These are phyloP conservation scores for Moxostoma hubbsi DNA, from an alignment of 2,797 vertebrate species.

Conservation along the genomic window DNA sequence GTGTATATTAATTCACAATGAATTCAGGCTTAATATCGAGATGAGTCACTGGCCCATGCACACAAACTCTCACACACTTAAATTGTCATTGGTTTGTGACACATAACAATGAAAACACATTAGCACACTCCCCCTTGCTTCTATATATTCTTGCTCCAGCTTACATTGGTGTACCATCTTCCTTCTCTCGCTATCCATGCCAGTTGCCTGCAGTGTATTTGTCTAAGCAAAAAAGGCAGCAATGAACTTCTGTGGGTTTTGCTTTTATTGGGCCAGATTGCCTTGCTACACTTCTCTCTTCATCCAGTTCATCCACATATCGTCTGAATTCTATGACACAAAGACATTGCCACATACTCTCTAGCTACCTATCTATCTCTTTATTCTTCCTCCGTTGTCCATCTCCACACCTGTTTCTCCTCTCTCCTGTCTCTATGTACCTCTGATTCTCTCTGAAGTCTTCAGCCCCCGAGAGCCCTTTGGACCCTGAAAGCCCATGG, in stretches of 20 bases:
- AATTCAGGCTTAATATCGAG: constrained; percentile 44
- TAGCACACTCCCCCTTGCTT: constrained; percentile 69
- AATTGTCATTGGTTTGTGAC: constrained; percentile 41
- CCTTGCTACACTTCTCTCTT: constrained; percentile 63
- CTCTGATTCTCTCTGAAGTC: constrained; percentile 80
- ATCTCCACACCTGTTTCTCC: constrained; percentile 81
- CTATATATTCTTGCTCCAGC: constrained; percentile 68
- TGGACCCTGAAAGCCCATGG: constrained; percentile 80
- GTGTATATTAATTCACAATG: constrained; percentile 49
- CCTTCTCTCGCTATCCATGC: constrained; percentile 59
- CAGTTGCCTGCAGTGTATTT: constrained; percentile 74
- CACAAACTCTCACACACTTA: constrained; percentile 54
- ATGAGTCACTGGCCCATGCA: constrained; percentile 30
- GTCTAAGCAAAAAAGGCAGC: constrained; percentile 69
- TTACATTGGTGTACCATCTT: constrained; percentile 69
- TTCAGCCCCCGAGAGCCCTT: constrained; percentile 79
- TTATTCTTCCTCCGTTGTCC: constrained; percentile 71
- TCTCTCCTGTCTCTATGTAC: constrained; percentile 80
- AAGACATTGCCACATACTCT: constrained; percentile 61
- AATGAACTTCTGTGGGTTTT: constrained; percentile 64
- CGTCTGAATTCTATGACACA: constrained; percentile 67
- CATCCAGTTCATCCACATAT: constrained; percentile 69
- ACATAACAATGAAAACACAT: constrained; percentile 53
- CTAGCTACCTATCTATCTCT: constrained; percentile 60
- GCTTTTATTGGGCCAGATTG: constrained; percentile 63